These are phyloP conservation scores for Tachina grossa DNA, from an alignment of 2,888 invertebrate species.

Conservation along the genomic window DNA sequence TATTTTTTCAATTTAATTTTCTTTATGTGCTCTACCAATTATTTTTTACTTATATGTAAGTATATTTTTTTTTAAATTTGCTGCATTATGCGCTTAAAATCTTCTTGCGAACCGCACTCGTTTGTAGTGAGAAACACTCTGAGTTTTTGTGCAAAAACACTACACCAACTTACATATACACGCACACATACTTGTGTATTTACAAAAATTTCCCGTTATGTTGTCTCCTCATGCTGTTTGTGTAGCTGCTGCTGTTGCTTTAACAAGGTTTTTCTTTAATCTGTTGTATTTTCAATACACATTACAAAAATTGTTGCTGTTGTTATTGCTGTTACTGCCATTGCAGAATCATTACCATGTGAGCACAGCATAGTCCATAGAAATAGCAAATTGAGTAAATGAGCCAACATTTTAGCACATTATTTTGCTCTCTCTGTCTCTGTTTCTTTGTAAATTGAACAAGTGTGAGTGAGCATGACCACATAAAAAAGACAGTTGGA, in stretches of 20 bases:
- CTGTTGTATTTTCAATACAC: conserved; percentile 1
- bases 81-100: conserved; percentile 66
- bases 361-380: conserved; percentile 23
- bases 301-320: conserved; percentile 29
- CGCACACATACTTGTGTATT: not conserved
- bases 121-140: conserved; percentile 74
- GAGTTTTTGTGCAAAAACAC: conserved; percentile 54
- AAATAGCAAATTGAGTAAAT: conserved; percentile 28
- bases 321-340: conserved; percentile 39
- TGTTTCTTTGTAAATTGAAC: not conserved
- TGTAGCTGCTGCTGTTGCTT: conserved; percentile 53
- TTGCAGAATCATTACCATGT: conserved; percentile 66
- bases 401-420: conserved; percentile 3
- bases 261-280: conserved; percentile 55
- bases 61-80: conserved; percentile 39
- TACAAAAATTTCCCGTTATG: conserved; percentile 50
- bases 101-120: conserved; percentile 72
- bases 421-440: conserved; percentile 9
- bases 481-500: not conserved
- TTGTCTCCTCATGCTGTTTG: conserved; percentile 31
- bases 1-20: not conserved
- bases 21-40: conserved; percentile 8
- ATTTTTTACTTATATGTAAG: conserved; percentile 46
- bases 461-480: conserved; percentile 16
- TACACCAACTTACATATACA: conserved; percentile 16